These are phyloP conservation scores for Drosophila novamexicana DNA, from an alignment of 1,140 invertebrate species.

Conservation along the genomic window DNA sequence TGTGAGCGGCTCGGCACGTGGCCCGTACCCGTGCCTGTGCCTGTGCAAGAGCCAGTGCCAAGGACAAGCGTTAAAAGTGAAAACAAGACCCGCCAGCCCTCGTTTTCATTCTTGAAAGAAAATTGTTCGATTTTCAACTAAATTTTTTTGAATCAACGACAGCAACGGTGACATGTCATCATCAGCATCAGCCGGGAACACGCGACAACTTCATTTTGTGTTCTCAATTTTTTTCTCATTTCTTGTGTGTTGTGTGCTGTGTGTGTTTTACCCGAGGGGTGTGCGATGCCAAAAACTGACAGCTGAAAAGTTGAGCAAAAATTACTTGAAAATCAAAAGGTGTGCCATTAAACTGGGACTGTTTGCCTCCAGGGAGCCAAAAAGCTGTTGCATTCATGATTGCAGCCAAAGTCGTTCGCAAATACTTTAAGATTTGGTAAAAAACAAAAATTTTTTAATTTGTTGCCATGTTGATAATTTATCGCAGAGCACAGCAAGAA, in stretches of 20 bases:
- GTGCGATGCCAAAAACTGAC: slow-evolving; percentile 41
- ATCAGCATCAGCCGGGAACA: slow-evolving; percentile 44
- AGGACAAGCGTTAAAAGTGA: slow-evolving; percentile 46
- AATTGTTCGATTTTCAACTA: slow-evolving; percentile 62
- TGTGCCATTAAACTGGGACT: slow-evolving; percentile 52
- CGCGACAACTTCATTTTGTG: slow-evolving; percentile 69
- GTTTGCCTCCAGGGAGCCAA: neutral
- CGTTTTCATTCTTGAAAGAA: slow-evolving; percentile 50
- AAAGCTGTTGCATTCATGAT: slow-evolving; percentile 3
- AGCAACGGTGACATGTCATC: slow-evolving; percentile 58
- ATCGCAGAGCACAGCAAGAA: neutral
- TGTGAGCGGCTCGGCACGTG: slow-evolving; percentile 47
- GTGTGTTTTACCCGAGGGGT: neutral
- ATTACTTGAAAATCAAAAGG: slow-evolving; percentile 34
- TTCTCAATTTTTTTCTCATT: slow-evolving; percentile 22
- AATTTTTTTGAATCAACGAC: slow-evolving; percentile 56
- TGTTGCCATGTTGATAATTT: neutral
- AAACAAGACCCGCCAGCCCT: slow-evolving; percentile 17
- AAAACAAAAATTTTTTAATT: neutral
- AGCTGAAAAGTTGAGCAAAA: slow-evolving; percentile 47
- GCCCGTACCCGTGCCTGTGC: neutral
- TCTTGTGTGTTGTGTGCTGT: slow-evolving; percentile 11
- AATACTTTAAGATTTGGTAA: neutral
- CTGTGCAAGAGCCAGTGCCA: slow-evolving; percentile 11
- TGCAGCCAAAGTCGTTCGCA: neutral